Evolutionary conservation across 1,140 invertebrate genomes (phyloP), one percentile per base, ranked within the genome.

Genomic region (Muscidifurax raptorellus): DNA sequence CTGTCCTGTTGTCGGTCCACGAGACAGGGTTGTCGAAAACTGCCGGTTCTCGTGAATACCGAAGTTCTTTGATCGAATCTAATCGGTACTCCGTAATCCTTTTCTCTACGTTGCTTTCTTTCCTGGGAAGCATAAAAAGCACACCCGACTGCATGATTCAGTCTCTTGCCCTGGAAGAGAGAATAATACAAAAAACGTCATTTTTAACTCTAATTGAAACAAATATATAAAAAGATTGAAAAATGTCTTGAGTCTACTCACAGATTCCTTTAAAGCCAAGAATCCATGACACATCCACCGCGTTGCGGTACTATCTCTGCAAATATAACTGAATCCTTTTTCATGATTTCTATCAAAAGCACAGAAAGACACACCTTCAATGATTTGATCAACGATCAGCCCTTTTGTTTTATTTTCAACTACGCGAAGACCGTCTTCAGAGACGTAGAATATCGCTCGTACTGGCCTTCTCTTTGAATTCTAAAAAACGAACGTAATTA

Each of bases 221-320:
- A 59, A 18, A 59, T 59, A 6, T 15, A 47, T 76, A 4, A 44
- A 9, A 47, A 27, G 32, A 44, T 47, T 77, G 25, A 12, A 47
- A 77, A 27, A 69, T 15, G 83, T 36, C 15, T 36, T 67, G 10
- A 71, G 12, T 52, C 22, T 59, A 80, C 92, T 93, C 93, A 97
- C 96, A 87, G 98, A 97, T 92, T 99, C 99, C 93, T 99, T 97
- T 47, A 97, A 94, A 15, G 99, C 98, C 82, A 99, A 94, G 92
- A 99, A 99, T 72, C 98, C 99, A 94, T 99, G 99, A 90, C 99
- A 99, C 98, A 99, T 99, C 99, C 99, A 99, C n/a, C 99, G 95
- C 72, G 96, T 93, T 3, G 93, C 97, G 13, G 96, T 97, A 79
- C 96, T 97, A 91, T 97, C 97, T 88, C 96, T 95, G 90, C 97